Evolutionary conservation across 2,113 vertebrate species (phyloP), one percentile per base, ranked within the genome.

Genomic region (Phoenicopterus ruber): DNA sequence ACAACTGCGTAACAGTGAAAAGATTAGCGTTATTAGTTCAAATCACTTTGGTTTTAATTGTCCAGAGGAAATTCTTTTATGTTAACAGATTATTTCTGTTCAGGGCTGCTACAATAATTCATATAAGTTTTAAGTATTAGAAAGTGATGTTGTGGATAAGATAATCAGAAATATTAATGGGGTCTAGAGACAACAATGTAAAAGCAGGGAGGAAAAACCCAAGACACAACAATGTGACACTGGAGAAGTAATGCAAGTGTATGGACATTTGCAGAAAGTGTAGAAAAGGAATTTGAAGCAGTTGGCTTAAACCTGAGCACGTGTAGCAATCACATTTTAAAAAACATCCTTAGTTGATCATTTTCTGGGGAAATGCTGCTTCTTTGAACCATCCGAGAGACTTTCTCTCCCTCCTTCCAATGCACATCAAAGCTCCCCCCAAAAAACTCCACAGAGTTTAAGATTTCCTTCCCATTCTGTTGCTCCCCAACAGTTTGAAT

Each of bases 11-110:
- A 50, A 55, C 8, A 82, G 21, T 24, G 44, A 69, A 63, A 79
- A 86, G 72, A 92, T 36, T n/a, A 13, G 65, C 95, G 36, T 52
- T 92, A 79, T 46, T 59, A 44, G 32, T 90, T 95, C 55, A 91
- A 74, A 85, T 85, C 73, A 58, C 24, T 78, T 76, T 40, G 94
- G 47, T 58, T 89, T 90, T 54, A 92, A 70, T 42, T 93, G 38
- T 89, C 52, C 49, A 80, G 59, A 77, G 38, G 19, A 80, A 88
- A 59, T 82, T 70, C 1, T 82, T 90, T 62, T 91, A 17, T 76
- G 18, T 6, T 85, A 69, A 70, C 17, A 77, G 25, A 73, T 78
- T 49, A 25, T 84, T 94, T 95, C 86, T 11, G 5, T 87, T 90
- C 46, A 34, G 26, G n/a, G 25, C 4, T 40, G 32, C 28, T 91